A percentile compares a stretch with the other conserved stretches of the same genome.
These are phyloP conservation scores for rabbit (Oryctolagus cuniculus) DNA, from an alignment of 2,113 vertebrate genomes.

Conservation along the genomic window mOryCun1.1 NC_091448.1:13290501-13291000, in stretches of 20 bases:
- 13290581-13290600: slow-evolving; percentile 98
- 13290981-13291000: slow-evolving; percentile 1
- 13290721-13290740: slow-evolving; percentile 92
- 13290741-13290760: slow-evolving; percentile 97
- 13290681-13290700: slow-evolving; percentile 96
- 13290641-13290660: slow-evolving; percentile 97
- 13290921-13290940: slow-evolving; percentile 59
- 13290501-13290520: slow-evolving; percentile 94
- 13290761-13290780: slow-evolving; percentile 98
- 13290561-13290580: slow-evolving; percentile 99
- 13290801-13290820: slow-evolving; percentile 94
- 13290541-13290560: slow-evolving; percentile 98
- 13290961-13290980: slow-evolving; percentile 54
- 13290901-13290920: slow-evolving; percentile 69
- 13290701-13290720: slow-evolving; percentile 93
- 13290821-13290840: slow-evolving; percentile 79
- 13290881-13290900: slow-evolving; percentile 68
- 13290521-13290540: slow-evolving; percentile 99
- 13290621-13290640: slow-evolving; percentile 96
- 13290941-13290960: slow-evolving; percentile 62
- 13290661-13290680: slow-evolving; percentile 92
- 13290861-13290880: slow-evolving; percentile 68
- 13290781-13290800: slow-evolving; percentile 95
- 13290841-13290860: slow-evolving; percentile 68
- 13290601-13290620: slow-evolving; percentile 99